phyloP scores from a whole-genome alignment of 2,888 invertebrate species.

The Tachina grossa region DNA sequence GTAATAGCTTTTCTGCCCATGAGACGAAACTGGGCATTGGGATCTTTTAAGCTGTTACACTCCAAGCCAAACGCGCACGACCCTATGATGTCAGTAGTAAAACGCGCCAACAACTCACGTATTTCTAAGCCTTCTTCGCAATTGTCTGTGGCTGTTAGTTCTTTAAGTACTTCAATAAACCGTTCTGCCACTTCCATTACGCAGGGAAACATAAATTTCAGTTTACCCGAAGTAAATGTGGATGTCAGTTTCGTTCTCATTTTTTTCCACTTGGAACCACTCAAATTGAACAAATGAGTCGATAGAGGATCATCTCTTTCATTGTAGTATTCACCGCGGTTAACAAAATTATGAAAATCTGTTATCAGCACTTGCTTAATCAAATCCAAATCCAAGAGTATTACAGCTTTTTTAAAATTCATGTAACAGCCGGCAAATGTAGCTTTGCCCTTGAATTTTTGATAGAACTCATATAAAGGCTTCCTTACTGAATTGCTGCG shows the following conservation, averaged over 20 bases:
- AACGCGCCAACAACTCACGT: conserved; percentile 82
- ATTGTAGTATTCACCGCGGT: conserved; percentile 80
- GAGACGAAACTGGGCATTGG: conserved; percentile 80
- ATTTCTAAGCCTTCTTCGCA: conserved; percentile 77
- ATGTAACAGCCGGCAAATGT: conserved; percentile 78
- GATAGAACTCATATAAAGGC: conserved; percentile 75
- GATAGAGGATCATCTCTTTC: conserved; percentile 81
- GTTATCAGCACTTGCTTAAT: conserved; percentile 80
- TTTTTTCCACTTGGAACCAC: conserved; percentile 83
- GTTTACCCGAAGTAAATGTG: conserved; percentile 84
- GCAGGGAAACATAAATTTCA: conserved; percentile 83
- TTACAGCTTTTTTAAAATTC: conserved; percentile 73
- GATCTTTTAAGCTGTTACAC: conserved; percentile 82
- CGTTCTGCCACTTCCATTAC: conserved; percentile 79
- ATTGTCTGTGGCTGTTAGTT: conserved; percentile 60
- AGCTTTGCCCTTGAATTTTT: conserved; percentile 75
- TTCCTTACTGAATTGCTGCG: conserved; percentile 72
- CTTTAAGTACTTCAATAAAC: conserved; percentile 75
- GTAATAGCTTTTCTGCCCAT: conserved; percentile 76
- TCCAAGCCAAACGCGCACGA: conserved; percentile 83
- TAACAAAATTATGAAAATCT: conserved; percentile 81
- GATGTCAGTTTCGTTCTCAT: conserved; percentile 83
- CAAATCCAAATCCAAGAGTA: conserved; percentile 79
- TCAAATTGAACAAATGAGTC: conserved; percentile 80
- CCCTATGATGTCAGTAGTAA: conserved; percentile 84